A percentile compares a stretch with the other conserved stretches of the same genome.
Evolutionary conservation across 2,888 invertebrate genomes (phyloP).

Genomic region (Oligia fasciuncula): DNA sequence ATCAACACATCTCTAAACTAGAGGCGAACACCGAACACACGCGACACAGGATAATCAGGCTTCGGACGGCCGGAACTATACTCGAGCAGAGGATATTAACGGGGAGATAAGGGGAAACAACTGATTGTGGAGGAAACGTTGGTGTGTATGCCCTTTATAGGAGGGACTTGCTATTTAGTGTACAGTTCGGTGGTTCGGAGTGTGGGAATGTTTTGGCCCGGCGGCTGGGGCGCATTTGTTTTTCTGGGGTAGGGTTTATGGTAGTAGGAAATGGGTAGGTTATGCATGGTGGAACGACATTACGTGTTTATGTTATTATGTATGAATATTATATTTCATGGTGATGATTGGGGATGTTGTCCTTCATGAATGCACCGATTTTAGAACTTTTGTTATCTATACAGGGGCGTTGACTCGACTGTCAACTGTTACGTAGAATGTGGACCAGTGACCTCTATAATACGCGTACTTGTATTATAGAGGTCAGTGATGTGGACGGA

Average conservation of each 20-base stretch:
- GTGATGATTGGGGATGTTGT: background rate
- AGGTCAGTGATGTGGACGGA: background rate
- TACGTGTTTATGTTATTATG: slow-evolving; percentile 11
- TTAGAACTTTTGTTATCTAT: background rate
- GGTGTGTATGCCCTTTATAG: slow-evolving; percentile 57
- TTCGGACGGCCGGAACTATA: slow-evolving; percentile 67
- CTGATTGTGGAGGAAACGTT: slow-evolving; percentile 68
- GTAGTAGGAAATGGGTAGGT: slow-evolving; percentile 14
- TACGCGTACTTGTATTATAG: no score
- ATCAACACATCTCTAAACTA: slow-evolving; percentile 45
- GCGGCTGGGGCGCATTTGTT: slow-evolving; percentile 33
- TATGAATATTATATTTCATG: slow-evolving; percentile 8
- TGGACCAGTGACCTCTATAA: no score
- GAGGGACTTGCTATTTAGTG: slow-evolving; percentile 51
- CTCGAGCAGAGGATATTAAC: slow-evolving; percentile 71
- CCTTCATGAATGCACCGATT: background rate
- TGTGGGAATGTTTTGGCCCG: slow-evolving; percentile 62
- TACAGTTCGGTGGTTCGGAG: slow-evolving; percentile 59
- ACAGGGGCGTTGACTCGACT: background rate
- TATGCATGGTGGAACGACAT: background rate
- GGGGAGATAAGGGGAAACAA: slow-evolving; percentile 68
- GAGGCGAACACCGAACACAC: slow-evolving; percentile 25
- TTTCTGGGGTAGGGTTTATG: slow-evolving; percentile 18
- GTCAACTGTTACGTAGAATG: background rate
- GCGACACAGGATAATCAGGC: slow-evolving; percentile 63